Percentiles rank a stretch among this genome's conserved stretches.
Conservation (phyloP, 2,888 invertebrate genomes). For the Mesoligia furuncula region DNA sequence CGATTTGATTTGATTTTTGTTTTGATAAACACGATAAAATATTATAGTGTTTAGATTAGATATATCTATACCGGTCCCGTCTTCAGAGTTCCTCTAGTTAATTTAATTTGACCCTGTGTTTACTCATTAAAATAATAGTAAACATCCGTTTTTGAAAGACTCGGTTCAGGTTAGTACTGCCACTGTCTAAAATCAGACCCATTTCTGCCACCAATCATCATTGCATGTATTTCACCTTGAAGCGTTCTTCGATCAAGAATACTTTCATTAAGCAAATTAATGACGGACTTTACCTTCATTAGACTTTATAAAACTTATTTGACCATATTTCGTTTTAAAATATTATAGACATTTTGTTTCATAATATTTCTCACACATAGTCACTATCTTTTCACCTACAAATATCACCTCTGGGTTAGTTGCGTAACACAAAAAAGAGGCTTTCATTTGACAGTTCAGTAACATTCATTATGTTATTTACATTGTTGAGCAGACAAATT, state of each 20-base stretch:
- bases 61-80: no score
- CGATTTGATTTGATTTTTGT: no score
- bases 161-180: neutral
- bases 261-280: neutral
- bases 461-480: no score
- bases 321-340: neutral
- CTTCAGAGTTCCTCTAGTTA: no score
- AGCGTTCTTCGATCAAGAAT: neutral
- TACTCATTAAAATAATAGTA: neutral
- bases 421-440: no score
- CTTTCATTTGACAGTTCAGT: no score
- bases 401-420: neutral
- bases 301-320: neutral
- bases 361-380: neutral
- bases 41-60: no score
- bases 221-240: neutral
- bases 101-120: neutral
- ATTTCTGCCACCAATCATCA: neutral
- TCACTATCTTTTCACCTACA: constrained; percentile 17
- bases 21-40: no score
- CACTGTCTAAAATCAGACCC: neutral
- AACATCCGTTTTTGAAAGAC: neutral
- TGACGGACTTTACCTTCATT: neutral
- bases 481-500: no score
- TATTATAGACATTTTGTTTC: neutral